Conservation (phyloP, 2,888 invertebrate species). For the Ethmia dodecea region DNA sequence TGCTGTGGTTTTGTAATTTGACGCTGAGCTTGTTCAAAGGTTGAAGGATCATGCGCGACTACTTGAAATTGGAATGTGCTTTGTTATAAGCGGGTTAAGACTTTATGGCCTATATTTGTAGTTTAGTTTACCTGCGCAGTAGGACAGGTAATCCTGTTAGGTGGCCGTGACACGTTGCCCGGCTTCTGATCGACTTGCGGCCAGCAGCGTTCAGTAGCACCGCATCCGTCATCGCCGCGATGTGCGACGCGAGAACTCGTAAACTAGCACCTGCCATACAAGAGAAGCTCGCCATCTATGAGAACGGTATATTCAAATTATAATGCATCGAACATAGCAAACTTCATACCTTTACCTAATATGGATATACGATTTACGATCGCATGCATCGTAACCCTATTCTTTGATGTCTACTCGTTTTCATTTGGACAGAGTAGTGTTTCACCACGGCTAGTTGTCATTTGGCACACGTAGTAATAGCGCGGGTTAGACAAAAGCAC, state of each 20-base stretch:
- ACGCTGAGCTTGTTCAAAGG: slow-evolving; percentile 13
- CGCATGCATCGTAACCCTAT: slow-evolving; percentile 52
- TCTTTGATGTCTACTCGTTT: slow-evolving; percentile 30
- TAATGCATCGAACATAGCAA: slow-evolving; percentile 24
- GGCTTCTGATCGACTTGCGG: slow-evolving; percentile 51
- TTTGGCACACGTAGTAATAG: slow-evolving; percentile 60
- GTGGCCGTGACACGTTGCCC: slow-evolving; percentile 73
- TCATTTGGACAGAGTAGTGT: slow-evolving; percentile 40
- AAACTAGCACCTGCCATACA: slow-evolving; percentile 66
- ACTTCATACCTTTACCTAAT: slow-evolving; percentile 27
- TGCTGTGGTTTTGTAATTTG: slow-evolving; percentile 17
- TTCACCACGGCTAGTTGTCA: slow-evolving; percentile 64
- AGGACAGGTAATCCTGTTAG: slow-evolving; percentile 76
- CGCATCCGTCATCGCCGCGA: slow-evolving; percentile 59
- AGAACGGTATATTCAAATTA: slow-evolving; percentile 67
- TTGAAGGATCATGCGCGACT: slow-evolving; percentile 26
- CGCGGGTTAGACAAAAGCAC: slow-evolving; percentile 58
- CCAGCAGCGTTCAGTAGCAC: slow-evolving; percentile 32
- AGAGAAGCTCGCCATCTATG: slow-evolving; percentile 73
- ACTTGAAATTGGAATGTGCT: slow-evolving; percentile 39
- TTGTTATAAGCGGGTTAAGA: slow-evolving; percentile 55
- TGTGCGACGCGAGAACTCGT: slow-evolving; percentile 64
- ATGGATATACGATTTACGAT: slow-evolving; percentile 42
- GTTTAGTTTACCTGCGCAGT: slow-evolving; percentile 64
- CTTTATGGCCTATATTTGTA: slow-evolving; percentile 48